These are phyloP conservation scores for Chrysolina haemoptera DNA, from an alignment of 2,888 invertebrate genomes.

Conservation along the genomic window DNA sequence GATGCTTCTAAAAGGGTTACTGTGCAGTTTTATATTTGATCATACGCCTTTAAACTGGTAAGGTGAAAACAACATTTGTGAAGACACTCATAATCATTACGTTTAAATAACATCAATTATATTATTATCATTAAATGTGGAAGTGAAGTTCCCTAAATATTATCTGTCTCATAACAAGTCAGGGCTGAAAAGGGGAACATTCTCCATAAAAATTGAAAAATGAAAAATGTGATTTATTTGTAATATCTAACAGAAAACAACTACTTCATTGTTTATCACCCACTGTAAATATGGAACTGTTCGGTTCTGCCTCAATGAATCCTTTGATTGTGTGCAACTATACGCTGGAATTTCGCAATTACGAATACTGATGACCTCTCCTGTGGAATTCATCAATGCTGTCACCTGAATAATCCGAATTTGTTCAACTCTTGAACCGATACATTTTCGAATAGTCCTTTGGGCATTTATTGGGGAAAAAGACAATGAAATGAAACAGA, in stretches of 20 bases:
- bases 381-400: conserved; percentile 11
- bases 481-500: neutral
- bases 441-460: neutral
- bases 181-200: neutral
- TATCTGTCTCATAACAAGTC: neutral
- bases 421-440: conserved; percentile 8
- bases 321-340: conserved; percentile 15
- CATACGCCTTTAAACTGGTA: too few relatives aligned
- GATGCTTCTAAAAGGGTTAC: too few relatives aligned
- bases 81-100: too few relatives aligned
- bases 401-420: conserved; percentile 20
- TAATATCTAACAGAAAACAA: too few relatives aligned
- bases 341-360: conserved; percentile 19
- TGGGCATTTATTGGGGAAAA: neutral
- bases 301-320: neutral
- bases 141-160: neutral
- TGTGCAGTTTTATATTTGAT: too few relatives aligned
- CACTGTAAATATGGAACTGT: conserved; percentile 1
- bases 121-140: too few relatives aligned
- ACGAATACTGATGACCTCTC: neutral
- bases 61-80: too few relatives aligned
- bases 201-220: too few relatives aligned
- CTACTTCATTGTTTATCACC: neutral
- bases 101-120: too few relatives aligned
- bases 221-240: too few relatives aligned